Evolutionary conservation across 2,113 vertebrate genomes (phyloP), one percentile per base, ranked within the genome.

Genomic region (Rhabdornis inornatus): DNA sequence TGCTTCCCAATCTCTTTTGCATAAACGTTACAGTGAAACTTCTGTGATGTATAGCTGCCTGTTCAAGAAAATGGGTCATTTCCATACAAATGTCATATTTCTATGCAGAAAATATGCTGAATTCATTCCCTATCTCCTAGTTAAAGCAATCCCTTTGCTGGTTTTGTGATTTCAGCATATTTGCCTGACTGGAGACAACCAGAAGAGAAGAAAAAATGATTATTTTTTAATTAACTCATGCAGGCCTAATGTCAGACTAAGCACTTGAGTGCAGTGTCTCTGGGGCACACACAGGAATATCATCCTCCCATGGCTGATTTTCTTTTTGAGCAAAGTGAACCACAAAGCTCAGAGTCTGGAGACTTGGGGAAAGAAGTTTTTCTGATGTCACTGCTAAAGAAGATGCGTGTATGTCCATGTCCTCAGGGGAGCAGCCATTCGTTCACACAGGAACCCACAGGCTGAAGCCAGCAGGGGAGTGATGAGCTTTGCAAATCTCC

Each of bases 51-150:
- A 88, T 90, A 91, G 81, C 78, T 94, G 93, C 75, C 80, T 78
- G 72, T 66, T 94, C 59, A 72, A 23, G 83, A 96, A 96, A 93
- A 94, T 94, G 87, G 84, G 92, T 96, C 76, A 89, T 92, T 96
- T 94, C 87, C 66, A 91, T 92, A 87, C 56, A 78, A 92, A 94
- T 87, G 61, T 86, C 72, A 79, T 65, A 42, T 86, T 96, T 97
- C 85, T 76, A 77, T 91, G 89, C 72, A 91, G 82, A 66, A 95
- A 95, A 96, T 83, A 55, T 94, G 94, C 95, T 96, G 94, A 95
- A 92, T 90, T 89, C 70, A 39, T 91, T 87, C 11, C 35, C 55
- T 31, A 4, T n/a, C 59, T 88, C 60, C 90, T 78, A 31, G 75
- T 68, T 79, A 94, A 70, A 94, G 82, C 47, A 65, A 87, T 63